These are phyloP conservation scores for Brachypalpus laphriformis DNA, from an alignment of 2,888 invertebrate genomes.

Conservation along the genomic window DNA sequence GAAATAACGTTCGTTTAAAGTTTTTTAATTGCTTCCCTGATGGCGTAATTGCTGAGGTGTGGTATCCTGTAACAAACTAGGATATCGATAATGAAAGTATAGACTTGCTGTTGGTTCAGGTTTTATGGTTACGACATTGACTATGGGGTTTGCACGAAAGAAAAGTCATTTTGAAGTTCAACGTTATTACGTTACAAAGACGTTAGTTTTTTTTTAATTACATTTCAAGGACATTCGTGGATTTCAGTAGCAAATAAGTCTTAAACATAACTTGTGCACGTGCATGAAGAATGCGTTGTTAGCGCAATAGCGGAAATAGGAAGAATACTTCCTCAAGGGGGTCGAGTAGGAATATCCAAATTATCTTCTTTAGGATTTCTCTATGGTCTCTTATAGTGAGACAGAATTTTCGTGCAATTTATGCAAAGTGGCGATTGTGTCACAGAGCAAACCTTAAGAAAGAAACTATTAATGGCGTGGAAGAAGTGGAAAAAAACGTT, in stretches of 20 bases:
- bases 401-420: no score
- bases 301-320: no score
- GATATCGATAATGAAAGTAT: slow-evolving; percentile 2
- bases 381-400: no score
- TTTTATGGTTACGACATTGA: not conserved
- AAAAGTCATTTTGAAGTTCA: slow-evolving; percentile 17
- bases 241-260: not conserved
- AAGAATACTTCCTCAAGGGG: no score
- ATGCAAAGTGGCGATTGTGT: no score
- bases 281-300: not conserved
- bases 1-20: slow-evolving; percentile 21
- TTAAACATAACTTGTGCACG: not conserved
- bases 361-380: no score
- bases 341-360: no score
- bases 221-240: not conserved
- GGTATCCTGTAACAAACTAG: slow-evolving; percentile 11
- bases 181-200: not conserved
- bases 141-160: not conserved
- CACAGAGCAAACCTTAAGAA: no score
- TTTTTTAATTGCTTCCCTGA: slow-evolving; percentile 25
- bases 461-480: no score
- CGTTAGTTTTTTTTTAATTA: slow-evolving; percentile 1
- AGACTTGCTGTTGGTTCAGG: slow-evolving; percentile 4
- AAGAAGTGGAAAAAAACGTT: no score
- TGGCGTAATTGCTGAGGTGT: slow-evolving; percentile 29